Percentiles rank a stretch among this genome's conserved stretches.
Evolutionary conservation across 2,888 invertebrate genomes (phyloP).

Genomic region (Caenorhabditis angaria): DNA sequence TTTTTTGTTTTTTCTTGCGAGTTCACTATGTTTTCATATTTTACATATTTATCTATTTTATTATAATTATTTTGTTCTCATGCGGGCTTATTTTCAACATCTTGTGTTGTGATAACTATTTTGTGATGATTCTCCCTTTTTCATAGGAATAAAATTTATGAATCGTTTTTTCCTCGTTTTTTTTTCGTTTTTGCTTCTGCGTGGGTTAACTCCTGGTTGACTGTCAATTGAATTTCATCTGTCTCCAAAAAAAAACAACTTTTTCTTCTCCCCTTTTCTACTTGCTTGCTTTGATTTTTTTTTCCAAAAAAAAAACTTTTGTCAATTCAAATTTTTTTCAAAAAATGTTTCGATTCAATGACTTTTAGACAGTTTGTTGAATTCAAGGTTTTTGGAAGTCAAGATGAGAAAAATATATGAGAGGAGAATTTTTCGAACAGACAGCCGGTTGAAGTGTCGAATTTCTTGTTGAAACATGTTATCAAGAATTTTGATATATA

Average conservation of each 20-base stretch:
- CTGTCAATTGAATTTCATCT: not conserved
- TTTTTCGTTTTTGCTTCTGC: not conserved
- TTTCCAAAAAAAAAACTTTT: not conserved
- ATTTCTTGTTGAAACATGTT: constrained; percentile 42
- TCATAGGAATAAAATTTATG: not conserved
- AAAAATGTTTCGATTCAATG: not conserved
- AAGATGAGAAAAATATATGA: not conserved
- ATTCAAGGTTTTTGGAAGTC: not conserved
- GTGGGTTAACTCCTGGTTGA: not conserved
- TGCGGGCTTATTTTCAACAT: not conserved
- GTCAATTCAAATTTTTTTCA: constrained; percentile 4
- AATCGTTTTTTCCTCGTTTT: not conserved
- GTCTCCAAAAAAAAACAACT: not conserved
- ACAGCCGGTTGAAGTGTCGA: constrained; percentile 36
- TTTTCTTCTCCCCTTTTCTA: no score
- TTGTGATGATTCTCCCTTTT: not conserved
- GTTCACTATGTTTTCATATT: not conserved
- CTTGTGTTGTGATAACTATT: not conserved
- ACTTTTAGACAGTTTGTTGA: not conserved
- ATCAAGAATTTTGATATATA: not conserved
- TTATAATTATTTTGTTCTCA: constrained; percentile 1
- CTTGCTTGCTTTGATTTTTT: not conserved
- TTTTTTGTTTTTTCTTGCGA: not conserved
- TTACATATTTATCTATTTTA: not conserved
- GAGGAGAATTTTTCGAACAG: not conserved